Evolutionary conservation across 2,113 vertebrate species (phyloP), one percentile per base, ranked within the genome.

Genomic region (Gasterosteus aculeatus): DNA sequence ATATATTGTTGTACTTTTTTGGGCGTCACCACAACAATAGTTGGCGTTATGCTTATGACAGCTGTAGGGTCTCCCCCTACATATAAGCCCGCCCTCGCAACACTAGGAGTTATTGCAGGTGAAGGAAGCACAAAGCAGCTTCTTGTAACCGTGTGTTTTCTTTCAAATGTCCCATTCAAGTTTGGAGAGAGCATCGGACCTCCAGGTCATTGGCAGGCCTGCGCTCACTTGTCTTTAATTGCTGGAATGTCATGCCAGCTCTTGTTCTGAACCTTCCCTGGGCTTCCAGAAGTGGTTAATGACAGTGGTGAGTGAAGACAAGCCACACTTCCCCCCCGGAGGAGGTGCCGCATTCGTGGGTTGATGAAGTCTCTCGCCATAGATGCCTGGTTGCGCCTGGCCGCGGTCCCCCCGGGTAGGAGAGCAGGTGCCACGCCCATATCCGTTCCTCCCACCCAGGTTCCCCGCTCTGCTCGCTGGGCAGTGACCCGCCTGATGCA

Each of bases 311-410:
- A 1, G 38, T 44, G 71, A 75, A 54, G 15, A 38, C 41, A 68
- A 69, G 74, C 14, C 15, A 14, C 56, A 71, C 58, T 85, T 84
- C 62, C 62, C 77, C 54, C 44, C 60, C 1, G 35, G 42, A 77
- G 86, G 70, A 73, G 58, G 5, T 31, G 69, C 76, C 7, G 3
- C 54, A 77, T 75, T 61, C 59, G 49, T 10, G 59, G 78, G 77
- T 77, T 86, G 84, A 91, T 85, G 83, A 88, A 82, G 58, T 73
- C 76, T 85, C 74, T 56, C 78, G 80, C 81, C 73, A 81, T 39
- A 47, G 70, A 69, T 64, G 58, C 39, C 1, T 14, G 44, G 35
- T 41, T 61, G 22, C 58, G 66, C 35, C 18, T 80, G 56, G 41
- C n/a, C 0, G 14, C 3, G 22, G 60, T 61, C 35, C 49, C 58